Conservation (phyloP, 2,113 vertebrate species). For the Aspidoscelis tigris region DNA sequence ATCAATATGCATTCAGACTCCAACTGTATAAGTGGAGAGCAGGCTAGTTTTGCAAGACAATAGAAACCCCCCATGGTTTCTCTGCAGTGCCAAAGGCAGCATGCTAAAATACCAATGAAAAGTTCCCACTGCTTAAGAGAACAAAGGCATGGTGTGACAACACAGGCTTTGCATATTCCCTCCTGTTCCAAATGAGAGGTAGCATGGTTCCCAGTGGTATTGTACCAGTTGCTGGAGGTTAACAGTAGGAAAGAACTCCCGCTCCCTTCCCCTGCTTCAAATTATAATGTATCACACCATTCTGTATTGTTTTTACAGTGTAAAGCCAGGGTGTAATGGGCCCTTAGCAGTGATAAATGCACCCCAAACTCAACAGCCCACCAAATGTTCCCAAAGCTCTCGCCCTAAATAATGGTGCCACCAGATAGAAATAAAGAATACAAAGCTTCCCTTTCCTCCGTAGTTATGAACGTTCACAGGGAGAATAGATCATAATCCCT, state of each 20-base stretch:
- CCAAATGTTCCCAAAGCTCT: too few species aligned
- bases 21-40: slow-evolving; percentile 59
- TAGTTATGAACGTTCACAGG: too few species aligned
- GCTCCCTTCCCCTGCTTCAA: background rate
- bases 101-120: background rate
- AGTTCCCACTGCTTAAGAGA: background rate
- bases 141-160: background rate
- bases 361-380: too few species aligned
- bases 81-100: background rate
- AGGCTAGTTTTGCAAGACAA: slow-evolving; percentile 58
- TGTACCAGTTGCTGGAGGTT: background rate
- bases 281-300: too few species aligned
- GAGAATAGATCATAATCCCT: too few species aligned
- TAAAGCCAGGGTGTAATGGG: too few species aligned
- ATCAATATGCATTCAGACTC: slow-evolving; percentile 77
- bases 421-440: too few species aligned
- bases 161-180: background rate
- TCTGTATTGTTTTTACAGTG: too few species aligned
- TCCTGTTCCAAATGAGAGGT: background rate
- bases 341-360: too few species aligned
- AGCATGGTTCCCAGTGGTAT: background rate
- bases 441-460: too few species aligned
- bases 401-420: too few species aligned
- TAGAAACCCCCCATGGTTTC: slow-evolving; percentile 47
- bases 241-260: background rate